A percentile compares a stretch with the other conserved stretches of the same genome.
phyloP scores from a whole-genome alignment of 64 coral and sea anemone species.

The Astreopora myriophthalma region DNA sequence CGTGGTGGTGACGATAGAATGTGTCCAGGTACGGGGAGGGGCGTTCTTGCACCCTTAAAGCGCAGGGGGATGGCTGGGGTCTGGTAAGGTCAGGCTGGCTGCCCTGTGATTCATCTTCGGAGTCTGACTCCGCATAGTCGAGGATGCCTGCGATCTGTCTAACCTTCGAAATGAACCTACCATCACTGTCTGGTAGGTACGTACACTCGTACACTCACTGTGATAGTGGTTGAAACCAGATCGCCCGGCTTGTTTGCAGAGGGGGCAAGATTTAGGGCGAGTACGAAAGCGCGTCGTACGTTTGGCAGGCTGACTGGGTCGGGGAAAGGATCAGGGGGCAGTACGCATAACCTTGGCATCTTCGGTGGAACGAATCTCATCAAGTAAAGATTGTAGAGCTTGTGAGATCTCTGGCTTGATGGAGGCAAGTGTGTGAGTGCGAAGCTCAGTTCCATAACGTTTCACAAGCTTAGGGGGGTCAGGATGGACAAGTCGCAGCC shows the following conservation, averaged over 20 bases:
- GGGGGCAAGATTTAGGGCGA: too few relatives aligned
- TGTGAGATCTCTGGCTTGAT: constrained; percentile 11
- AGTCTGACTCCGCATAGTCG: too few relatives aligned
- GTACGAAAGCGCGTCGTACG: too few relatives aligned
- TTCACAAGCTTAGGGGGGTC: too few relatives aligned
- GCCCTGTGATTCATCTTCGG: background rate
- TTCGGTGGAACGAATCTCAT: constrained; percentile 4
- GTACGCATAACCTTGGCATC: background rate
- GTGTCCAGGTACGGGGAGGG: constrained; percentile 16
- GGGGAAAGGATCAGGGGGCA: background rate
- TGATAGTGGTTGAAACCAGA: too few relatives aligned
- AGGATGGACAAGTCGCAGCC: too few relatives aligned
- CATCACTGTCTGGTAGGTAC: too few relatives aligned
- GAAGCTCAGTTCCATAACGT: background rate
- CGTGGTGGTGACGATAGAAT: background rate
- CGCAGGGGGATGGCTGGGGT: background rate
- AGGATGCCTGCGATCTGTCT: too few relatives aligned
- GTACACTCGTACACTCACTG: too few relatives aligned
- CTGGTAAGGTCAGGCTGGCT: background rate
- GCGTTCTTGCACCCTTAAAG: background rate
- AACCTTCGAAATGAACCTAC: too few relatives aligned
- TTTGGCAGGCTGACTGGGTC: too few relatives aligned
- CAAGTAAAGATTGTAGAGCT: constrained; percentile 1
- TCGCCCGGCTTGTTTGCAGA: too few relatives aligned
- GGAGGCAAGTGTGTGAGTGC: background rate